Base-by-base conservation (phyloP, 2,797 vertebrate genomes). In the Gila robusta region DNA sequence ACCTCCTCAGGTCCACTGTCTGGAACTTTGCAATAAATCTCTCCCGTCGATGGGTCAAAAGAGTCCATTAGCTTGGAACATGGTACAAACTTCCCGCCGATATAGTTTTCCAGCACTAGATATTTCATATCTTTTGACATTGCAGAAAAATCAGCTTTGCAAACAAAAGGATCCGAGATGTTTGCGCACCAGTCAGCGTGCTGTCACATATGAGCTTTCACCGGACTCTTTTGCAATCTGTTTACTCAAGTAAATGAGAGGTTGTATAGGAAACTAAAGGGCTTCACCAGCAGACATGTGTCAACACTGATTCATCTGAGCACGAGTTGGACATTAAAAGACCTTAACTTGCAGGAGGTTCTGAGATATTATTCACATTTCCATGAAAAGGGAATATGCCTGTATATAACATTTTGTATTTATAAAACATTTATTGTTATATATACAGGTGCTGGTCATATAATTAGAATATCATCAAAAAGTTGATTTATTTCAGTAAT, bases 1-100 rank as follows among this genome's bases (percentile, higher is more conserved):
- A 99, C 98, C 97, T 99, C 98, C 47, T 96, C 94, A 82, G 91
- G 89, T n/a, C 96, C 96, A 84, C 98, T 99, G 91, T 99, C 95
- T 1, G 98, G 98, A 19, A 99, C 96, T 88, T 90, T 96, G 95
- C 98, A 98, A 91, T 98, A 97, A 6, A 97, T 92, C 66, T 97
- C 95, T 21, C 98, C 98, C 0, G 96, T 97, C 8, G 98, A 98
- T 0, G 98, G 98, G 66, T 99, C 94, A 4, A 96, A 97, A 1
- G 98, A 98, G 92, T 99, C 96, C 49, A 99, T 91, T 44, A 97
- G 95, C 0, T 92, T 94, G 66, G 85, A 85, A 86, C 96, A 97
- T 19, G 97, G 91, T 49, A 97, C 89, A 83, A 99, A 99, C 88
- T 93, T 95, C 2, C 98, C 98, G 19, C 93, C 96, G 44, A 99